These are phyloP conservation scores for Orthosia gothica DNA, from an alignment of 2,888 invertebrate species.

Conservation along the genomic window DNA sequence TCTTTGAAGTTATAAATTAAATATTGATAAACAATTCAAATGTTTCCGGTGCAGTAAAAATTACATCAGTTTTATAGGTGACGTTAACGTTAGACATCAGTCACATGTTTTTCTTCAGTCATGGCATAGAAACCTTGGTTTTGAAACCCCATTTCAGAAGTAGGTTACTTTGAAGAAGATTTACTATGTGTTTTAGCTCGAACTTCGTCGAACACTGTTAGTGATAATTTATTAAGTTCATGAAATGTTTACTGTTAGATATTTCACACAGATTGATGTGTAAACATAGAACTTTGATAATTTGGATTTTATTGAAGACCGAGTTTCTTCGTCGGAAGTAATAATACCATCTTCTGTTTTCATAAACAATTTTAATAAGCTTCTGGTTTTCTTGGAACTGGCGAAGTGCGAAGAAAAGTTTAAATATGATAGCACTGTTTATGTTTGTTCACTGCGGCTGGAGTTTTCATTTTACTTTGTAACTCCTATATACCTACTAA, in stretches of 20 bases:
- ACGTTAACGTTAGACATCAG: slow-evolving; percentile 72
- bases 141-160: slow-evolving; percentile 77
- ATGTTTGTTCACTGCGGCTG: slow-evolving; percentile 42
- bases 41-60: slow-evolving; percentile 64
- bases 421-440: slow-evolving; percentile 56
- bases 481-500: slow-evolving; percentile 57
- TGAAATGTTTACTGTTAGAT: slow-evolving; percentile 75
- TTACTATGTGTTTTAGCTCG: slow-evolving; percentile 73
- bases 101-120: slow-evolving; percentile 71
- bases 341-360: slow-evolving; percentile 49
- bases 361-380: slow-evolving; percentile 58
- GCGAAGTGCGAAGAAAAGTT: slow-evolving; percentile 57
- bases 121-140: slow-evolving; percentile 75
- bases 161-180: slow-evolving; percentile 85
- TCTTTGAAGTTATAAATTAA: slow-evolving; percentile 53
- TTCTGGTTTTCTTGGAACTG: slow-evolving; percentile 50
- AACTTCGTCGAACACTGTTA: slow-evolving; percentile 65
- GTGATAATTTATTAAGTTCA: slow-evolving; percentile 82
- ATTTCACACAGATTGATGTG: slow-evolving; percentile 71
- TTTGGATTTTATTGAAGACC: slow-evolving; percentile 40
- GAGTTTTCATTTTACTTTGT: slow-evolving; percentile 55
- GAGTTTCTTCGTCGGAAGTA: slow-evolving; percentile 35
- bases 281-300: slow-evolving; percentile 65
- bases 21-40: slow-evolving; percentile 67
- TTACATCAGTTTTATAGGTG: slow-evolving; percentile 72